These are phyloP conservation scores for Athene noctua DNA, from an alignment of 2,113 vertebrate species.

Conservation along the genomic window DNA sequence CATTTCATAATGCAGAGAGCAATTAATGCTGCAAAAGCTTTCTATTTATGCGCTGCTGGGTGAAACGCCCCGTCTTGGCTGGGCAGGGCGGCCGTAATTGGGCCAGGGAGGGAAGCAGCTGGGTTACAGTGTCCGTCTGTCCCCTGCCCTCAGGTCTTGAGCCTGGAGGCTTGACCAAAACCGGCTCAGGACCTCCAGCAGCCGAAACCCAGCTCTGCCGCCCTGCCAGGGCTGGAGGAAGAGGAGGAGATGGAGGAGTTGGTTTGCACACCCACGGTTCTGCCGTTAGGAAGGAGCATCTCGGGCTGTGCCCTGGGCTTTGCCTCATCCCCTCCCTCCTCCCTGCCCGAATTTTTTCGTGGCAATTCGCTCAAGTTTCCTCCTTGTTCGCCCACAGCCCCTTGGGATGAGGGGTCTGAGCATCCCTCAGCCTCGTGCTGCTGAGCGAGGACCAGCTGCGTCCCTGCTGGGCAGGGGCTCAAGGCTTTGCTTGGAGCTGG, in stretches of 20 bases:
- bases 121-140: constrained; percentile 29
- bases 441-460: background rate
- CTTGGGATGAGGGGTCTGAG: background rate
- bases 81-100: constrained; percentile 54
- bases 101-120: constrained; percentile 35
- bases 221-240: background rate
- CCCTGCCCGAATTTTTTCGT: background rate
- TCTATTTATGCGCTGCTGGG: constrained; percentile 52
- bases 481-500: background rate
- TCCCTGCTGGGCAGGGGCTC: background rate
- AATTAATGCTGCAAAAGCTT: constrained; percentile 63
- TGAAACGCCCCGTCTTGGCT: constrained; percentile 41
- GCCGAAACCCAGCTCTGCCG: background rate
- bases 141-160: constrained; percentile 6
- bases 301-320: background rate
- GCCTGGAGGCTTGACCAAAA: constrained; percentile 8
- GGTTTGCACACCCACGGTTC: background rate
- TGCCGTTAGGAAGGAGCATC: background rate
- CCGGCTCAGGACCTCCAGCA: background rate
- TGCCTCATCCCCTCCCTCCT: background rate
- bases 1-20: constrained; percentile 51
- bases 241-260: background rate
- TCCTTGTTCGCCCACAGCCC: background rate
- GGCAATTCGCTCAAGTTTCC: background rate
- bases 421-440: rapidly evolving